These are phyloP conservation scores for Bimastos eiseni DNA, from an alignment of 2,888 invertebrate species.

Conservation along the genomic window DNA sequence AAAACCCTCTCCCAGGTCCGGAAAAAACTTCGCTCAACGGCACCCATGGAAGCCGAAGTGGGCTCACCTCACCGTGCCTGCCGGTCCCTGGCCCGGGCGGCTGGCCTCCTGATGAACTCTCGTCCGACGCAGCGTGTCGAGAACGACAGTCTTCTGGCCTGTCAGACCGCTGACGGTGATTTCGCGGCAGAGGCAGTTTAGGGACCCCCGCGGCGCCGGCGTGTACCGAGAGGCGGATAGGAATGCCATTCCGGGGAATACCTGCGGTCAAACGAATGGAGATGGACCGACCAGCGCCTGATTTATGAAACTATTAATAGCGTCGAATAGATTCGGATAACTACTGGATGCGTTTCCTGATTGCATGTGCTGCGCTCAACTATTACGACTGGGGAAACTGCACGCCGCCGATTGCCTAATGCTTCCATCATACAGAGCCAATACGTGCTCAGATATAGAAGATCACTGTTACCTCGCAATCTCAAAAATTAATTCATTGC, in stretches of 20 bases:
- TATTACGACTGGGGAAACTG: neutral
- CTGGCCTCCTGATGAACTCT: neutral
- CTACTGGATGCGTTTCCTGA: neutral
- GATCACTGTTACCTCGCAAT: neutral
- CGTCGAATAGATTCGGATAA: neutral
- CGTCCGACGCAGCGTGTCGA: neutral
- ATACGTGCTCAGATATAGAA: neutral
- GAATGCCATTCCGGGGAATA: neutral
- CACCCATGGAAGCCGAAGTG: neutral
- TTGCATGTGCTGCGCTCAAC: neutral
- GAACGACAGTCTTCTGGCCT: neutral
- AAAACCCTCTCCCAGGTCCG: neutral
- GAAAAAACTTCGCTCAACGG: neutral
- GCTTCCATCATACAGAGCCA: neutral
- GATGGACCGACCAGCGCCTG: neutral
- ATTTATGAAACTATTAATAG: constrained; percentile 13
- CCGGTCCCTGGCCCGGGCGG: neutral
- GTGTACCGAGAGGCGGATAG: neutral
- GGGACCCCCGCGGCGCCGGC: neutral
- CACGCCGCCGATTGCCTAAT: no score
- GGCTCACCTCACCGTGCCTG: neutral
- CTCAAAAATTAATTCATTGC: neutral
- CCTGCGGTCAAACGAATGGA: neutral
- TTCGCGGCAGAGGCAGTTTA: constrained; percentile 6
- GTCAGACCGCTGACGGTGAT: constrained; percentile 13